Percentiles rank a stretch among this genome's conserved stretches.
Conservation (phyloP, 2,888 invertebrate species). For the Patella pellucida region DNA sequence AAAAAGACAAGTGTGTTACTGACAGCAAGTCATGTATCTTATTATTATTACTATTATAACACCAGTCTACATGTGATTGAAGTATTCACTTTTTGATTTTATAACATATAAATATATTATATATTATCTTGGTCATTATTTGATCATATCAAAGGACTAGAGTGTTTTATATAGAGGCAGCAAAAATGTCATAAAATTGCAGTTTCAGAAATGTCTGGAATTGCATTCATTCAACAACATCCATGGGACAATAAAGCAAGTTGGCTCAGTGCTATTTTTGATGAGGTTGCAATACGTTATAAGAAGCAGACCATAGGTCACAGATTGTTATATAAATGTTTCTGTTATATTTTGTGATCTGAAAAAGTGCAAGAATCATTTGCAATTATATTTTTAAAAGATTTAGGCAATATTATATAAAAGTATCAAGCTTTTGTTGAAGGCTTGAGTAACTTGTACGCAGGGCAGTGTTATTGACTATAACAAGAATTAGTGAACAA, state of each 20-base stretch:
- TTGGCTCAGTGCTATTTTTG: slow-evolving; percentile 4
- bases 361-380: slow-evolving; percentile 9
- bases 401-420: slow-evolving; percentile 9
- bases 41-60: slow-evolving; percentile 5
- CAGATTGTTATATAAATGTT: slow-evolving; percentile 11
- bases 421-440: background rate
- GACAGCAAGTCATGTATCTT: background rate
- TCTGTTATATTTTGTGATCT: slow-evolving; percentile 12
- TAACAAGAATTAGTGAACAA: background rate
- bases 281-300: slow-evolving; percentile 7
- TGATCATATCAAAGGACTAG: slow-evolving; percentile 10
- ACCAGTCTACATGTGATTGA: background rate
- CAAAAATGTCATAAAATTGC: slow-evolving; percentile 11
- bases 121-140: background rate
- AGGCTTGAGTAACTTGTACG: background rate
- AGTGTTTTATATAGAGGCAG: slow-evolving; percentile 12
- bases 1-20: no score
- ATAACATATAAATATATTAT: slow-evolving; percentile 1
- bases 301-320: slow-evolving; percentile 9
- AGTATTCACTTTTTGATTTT: slow-evolving; percentile 3
- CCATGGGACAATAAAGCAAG: background rate
- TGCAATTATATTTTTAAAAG: slow-evolving; percentile 9
- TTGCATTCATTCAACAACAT: slow-evolving; percentile 5
- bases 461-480: slow-evolving; percentile 1
- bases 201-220: slow-evolving; percentile 10